Base-by-base conservation (phyloP, 2,888 invertebrate species). In the Tromatobia lineatoria region DNA sequence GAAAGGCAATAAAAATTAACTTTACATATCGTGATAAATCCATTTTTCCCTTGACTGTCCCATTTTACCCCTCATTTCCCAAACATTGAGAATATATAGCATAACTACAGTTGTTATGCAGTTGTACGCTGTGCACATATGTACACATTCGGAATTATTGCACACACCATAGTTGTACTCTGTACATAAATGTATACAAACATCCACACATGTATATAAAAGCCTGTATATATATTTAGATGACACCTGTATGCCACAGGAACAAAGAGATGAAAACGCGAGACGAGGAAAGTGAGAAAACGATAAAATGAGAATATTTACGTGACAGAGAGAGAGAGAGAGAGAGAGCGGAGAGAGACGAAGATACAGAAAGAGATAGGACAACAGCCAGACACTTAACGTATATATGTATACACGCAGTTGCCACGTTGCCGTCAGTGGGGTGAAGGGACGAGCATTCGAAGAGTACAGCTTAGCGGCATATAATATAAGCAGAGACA, bases 261-360 rank as follows among this genome's bases (percentile, higher is more conserved):
- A 50, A 83, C 66, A 71, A 75, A 71, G 79, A 79, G 66, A 70
- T 47, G 76, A 54, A 52, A 69, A 4, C 54, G 29, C 18, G 52
- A 38, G 42, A 47, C 59, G 47, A 74, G 64, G 42, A 59, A 70
- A 57, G 74, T 18, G 78, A 70, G 57, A 47, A 75, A 69, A 38
- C 74, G 78, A 82, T 82, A 73, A 69, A 54, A 18, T 23, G 74
- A 34, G 69, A 82, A 82, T 78, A 78, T 82, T 42, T 74, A 82
- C 74, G 69, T 15, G 75, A 23, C 70, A 2, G 52, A 59, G 67
- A 13, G 13, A 57, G 54, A 29, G 13, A 57, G 54, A 29, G 75
- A 23, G 66, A 2, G 52, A 59, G 67, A 13, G 13, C 42, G 54
- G n/a, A 50, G 50, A 42, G 23, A 18, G n/a, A 52, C 15, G 13